Evolutionary conservation across 2,113 vertebrate species (phyloP).

Genomic region (Nothoprocta perdicaria): DNA sequence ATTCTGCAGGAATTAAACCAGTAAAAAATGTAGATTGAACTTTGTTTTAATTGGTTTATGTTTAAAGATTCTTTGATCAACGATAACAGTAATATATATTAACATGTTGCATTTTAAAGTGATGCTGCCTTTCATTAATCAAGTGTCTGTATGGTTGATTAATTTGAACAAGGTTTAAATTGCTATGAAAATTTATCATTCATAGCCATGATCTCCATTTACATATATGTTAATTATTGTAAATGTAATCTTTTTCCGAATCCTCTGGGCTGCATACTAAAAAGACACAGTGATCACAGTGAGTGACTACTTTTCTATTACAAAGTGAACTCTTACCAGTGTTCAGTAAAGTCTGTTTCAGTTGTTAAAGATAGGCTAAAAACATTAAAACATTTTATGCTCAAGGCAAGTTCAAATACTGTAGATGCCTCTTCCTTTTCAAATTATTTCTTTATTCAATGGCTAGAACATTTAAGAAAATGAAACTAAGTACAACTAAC

Average conservation of each 20-base stretch:
- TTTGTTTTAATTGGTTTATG: conserved; percentile 85
- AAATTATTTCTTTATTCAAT: conserved; percentile 72
- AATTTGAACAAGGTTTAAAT: conserved; percentile 91
- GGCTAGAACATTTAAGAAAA: conserved; percentile 60
- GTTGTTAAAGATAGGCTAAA: conserved; percentile 72
- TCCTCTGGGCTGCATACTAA: conserved; percentile 89
- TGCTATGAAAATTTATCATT: conserved; percentile 92
- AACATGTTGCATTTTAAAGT: conserved; percentile 89
- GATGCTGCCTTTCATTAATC: conserved; percentile 89
- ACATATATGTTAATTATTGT: conserved; percentile 91
- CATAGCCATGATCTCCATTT: conserved; percentile 90
- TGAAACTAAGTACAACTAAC: conserved; percentile 49
- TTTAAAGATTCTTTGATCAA: conserved; percentile 88
- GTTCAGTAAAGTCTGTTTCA: conserved; percentile 71
- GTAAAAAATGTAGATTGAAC: conserved; percentile 82
- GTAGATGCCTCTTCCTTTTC: conserved; percentile 67
- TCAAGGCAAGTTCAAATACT: conserved; percentile 75
- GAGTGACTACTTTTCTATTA: conserved; percentile 78
- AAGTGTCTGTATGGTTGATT: conserved; percentile 89
- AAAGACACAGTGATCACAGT: conserved; percentile 82
- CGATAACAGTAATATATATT: conserved; percentile 86
- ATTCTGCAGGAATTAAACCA: conserved; percentile 76
- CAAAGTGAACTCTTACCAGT: conserved; percentile 77
- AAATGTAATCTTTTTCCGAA: conserved; percentile 88
- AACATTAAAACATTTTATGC: conserved; percentile 73